Base-by-base conservation (phyloP, 92 coral and sea anemone species). In the Phenganax marumi region DNA sequence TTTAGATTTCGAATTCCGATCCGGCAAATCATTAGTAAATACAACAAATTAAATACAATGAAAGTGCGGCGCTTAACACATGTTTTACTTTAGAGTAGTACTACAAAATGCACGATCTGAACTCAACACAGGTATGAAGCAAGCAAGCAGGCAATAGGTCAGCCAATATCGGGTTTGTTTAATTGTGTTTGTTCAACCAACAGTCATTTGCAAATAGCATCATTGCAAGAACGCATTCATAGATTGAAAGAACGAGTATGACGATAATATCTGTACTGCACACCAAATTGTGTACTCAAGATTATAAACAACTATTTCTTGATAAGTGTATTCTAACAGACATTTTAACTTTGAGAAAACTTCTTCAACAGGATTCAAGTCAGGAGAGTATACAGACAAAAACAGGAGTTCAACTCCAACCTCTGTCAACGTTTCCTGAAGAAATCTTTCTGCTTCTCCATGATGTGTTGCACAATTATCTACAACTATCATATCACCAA, bases 291-390 rank as follows among this genome's bases (percentile, higher is more conserved):
- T 85, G 16, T 83, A 76, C 84, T 83, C 84, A 57, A 79, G 62
- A 52, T 84, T 87, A 22, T 87, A 76, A 50, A 78, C 84, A 43
- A 78, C 88, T 7, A 84, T 49, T 3, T 87, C 85, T 58, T 76
- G 74, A 47, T 87, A 84, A 9, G 50, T 47, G 74, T 87, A 77
- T 22, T 84, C 83, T 81, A 87, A 76, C 14, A 84, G 50, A 48
- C 83, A 87, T 70, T 87, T 87, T 52, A 87, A 68, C 81, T 84
- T 70, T n/a, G 90, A 87, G 72, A 87, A 87, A 19, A 87, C 90
- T 53, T 87, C 87, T 73, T 87, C 75, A 18, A 56, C 88, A 13
- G 88, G 77, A 66, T 86, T 79, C 12, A 87, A 70, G 53, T 90
- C 87, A 12, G 90, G 92, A 5, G 84, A 79, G 56, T 87, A 80